Evolutionary conservation across 2,797 vertebrate species (phyloP).

Genomic region (Pseudochaenichthys georgianus): DNA sequence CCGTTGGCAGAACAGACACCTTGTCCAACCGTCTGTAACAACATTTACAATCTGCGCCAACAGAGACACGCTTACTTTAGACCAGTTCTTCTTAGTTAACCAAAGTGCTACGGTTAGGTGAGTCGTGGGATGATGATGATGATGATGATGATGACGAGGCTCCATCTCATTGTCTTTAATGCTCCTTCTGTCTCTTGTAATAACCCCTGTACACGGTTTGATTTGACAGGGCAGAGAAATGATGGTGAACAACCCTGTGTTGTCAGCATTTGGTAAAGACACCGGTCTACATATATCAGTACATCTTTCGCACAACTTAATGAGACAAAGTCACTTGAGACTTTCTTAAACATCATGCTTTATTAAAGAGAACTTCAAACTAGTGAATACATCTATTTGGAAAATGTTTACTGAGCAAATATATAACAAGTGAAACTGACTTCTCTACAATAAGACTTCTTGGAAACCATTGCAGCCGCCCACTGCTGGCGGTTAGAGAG

Average conservation of each 20-base stretch:
- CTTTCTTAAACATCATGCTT: not conserved
- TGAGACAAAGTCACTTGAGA: not conserved
- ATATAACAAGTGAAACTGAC: too few relatives aligned
- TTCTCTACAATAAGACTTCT: too few relatives aligned
- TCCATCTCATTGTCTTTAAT: slow-evolving; percentile 36
- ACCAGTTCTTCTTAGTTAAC: slow-evolving; percentile 77
- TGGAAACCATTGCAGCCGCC: too few relatives aligned
- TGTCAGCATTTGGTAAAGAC: not conserved
- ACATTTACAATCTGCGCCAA: slow-evolving; percentile 72
- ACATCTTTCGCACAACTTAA: not conserved
- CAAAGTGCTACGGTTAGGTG: slow-evolving; percentile 75
- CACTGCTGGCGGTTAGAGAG: too few relatives aligned
- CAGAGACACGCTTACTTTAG: slow-evolving; percentile 53
- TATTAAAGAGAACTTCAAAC: too few relatives aligned
- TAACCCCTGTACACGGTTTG: slow-evolving; percentile 33
- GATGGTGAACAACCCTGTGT: slow-evolving; percentile 10
- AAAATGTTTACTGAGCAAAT: too few relatives aligned
- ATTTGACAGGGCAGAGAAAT: slow-evolving; percentile 37
- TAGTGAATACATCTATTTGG: too few relatives aligned
- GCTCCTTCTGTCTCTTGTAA: slow-evolving; percentile 9
- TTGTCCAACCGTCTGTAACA: slow-evolving; percentile 63
- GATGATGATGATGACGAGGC: slow-evolving; percentile 52
- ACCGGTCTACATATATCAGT: not conserved
- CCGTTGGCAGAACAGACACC: slow-evolving; percentile 72
- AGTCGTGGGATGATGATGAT: slow-evolving; percentile 59